Conservation (phyloP, 2,113 vertebrate species). For the Silurus meridionalis region DNA sequence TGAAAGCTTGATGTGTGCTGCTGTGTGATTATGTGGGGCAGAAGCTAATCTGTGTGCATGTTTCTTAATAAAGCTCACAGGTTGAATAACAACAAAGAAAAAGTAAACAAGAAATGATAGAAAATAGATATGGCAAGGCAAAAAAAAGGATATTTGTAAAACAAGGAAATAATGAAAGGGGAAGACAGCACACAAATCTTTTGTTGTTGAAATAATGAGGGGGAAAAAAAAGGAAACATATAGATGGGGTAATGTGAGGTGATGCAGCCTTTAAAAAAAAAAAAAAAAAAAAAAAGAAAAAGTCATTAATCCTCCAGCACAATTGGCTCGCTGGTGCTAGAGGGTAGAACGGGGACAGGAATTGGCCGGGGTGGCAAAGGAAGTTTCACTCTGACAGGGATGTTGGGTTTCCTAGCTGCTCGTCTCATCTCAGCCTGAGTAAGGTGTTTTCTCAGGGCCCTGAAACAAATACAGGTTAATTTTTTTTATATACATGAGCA, state of each 20-base stretch:
- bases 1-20: slow-evolving; percentile 39
- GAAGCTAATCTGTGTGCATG: slow-evolving; percentile 40
- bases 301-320: slow-evolving; percentile 85
- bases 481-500: background rate
- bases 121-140: slow-evolving; percentile 8
- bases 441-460: slow-evolving; percentile 87
- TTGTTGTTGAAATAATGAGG: background rate
- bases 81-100: slow-evolving; percentile 8
- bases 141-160: background rate
- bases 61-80: slow-evolving; percentile 6
- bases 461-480: slow-evolving; percentile 54
- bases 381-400: slow-evolving; percentile 84
- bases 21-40: slow-evolving; percentile 3
- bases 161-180: background rate
- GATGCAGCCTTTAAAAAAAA: background rate
- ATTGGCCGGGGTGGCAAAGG: slow-evolving; percentile 70
- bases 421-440: slow-evolving; percentile 89
- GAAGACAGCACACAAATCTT: background rate
- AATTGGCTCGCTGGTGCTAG: slow-evolving; percentile 92
- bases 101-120: slow-evolving; percentile 22
- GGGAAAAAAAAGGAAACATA: background rate
- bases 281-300: background rate
- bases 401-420: slow-evolving; percentile 84
- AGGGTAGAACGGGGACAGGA: slow-evolving; percentile 75
- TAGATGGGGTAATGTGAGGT: slow-evolving; percentile 26